Evolutionary conservation across 2,113 vertebrate genomes (phyloP).

Genomic region (Callipepla californica): DNA sequence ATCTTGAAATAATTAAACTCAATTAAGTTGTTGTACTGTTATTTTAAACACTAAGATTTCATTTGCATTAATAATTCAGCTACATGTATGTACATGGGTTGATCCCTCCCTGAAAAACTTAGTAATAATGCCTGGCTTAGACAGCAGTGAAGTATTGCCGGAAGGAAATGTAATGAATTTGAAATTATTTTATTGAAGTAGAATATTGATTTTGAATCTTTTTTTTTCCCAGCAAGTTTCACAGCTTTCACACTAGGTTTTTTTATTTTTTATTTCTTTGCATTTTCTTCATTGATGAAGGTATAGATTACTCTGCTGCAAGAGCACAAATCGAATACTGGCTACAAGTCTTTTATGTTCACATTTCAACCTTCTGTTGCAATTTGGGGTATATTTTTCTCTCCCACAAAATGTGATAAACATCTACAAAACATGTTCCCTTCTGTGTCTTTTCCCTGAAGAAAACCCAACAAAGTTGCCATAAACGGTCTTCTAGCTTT

Average conservation of each 20-base stretch:
- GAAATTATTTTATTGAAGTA: neutral
- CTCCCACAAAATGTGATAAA: neutral
- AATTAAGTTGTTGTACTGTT: constrained; percentile 14
- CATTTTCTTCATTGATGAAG: neutral
- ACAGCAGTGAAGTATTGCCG: neutral
- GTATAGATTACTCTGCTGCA: neutral
- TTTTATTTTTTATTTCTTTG: too few species aligned
- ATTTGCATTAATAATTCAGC: constrained; percentile 37
- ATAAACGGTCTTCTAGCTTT: neutral
- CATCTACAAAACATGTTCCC: neutral
- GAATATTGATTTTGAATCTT: neutral
- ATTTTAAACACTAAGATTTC: constrained; percentile 18
- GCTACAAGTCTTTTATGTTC: neutral
- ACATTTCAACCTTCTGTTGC: neutral
- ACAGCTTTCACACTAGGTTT: neutral
- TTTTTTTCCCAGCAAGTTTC: neutral
- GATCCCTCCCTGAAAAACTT: neutral
- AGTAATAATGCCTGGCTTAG: neutral
- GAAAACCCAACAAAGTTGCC: neutral
- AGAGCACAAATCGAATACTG: neutral
- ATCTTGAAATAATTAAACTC: neutral
- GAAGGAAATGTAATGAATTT: neutral
- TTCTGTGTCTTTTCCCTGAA: neutral
- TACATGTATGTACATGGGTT: neutral
- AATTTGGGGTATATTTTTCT: neutral